Evolutionary conservation across 1,140 invertebrate genomes (phyloP), one percentile per base, ranked within the genome.

Genomic region (Mercenaria mercenaria): DNA sequence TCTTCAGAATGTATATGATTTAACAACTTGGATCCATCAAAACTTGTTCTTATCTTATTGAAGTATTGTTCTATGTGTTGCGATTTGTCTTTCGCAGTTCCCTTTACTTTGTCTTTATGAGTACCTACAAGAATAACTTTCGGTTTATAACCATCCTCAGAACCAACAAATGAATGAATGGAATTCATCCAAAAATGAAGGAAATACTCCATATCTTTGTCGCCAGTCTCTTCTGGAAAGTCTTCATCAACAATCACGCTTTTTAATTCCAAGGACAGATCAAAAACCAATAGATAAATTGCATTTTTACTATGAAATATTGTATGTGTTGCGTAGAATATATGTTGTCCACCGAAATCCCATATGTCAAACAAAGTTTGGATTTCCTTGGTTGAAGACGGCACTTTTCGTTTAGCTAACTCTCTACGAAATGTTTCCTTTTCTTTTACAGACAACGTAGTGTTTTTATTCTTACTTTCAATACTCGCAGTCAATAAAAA

Each of bases 281-380:
- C 47, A 32, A 77, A 50, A 6, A 77, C 74, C 39, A 77, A 34
- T 13, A 77, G 37, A 32, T 77, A 77, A 32, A 77, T 52, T 50
- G 74, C 74, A 13, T 29, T 18, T 77, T 32, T 77, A 37, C 74
- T 50, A 23, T 50, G 74, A 50, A 77, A 77, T 13, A 77, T 10
- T 50, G n/a, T 47, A 77, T 77, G 74, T 26, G 74, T 77, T 50
- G 74, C 74, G 29, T 52, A 77, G 26, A 50, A 77, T 29, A 77
- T 20, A 32, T 29, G n/a, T 20, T 77, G 41, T 52, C 74, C 74
- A 11, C 74, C 74, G n/a, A 77, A 77, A 20, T 77, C 74, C 74
- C 74, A 77, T 26, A 77, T 32, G 6, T 72, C 67, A 2, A 72
- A 37, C 18, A 15, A 37, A 29, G 34, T 41, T 20, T 23, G 15